A percentile compares a stretch with the other conserved stretches of the same genome.
Conservation (phyloP, 1,140 invertebrate species). For the Drosophila persimilis region DNA sequence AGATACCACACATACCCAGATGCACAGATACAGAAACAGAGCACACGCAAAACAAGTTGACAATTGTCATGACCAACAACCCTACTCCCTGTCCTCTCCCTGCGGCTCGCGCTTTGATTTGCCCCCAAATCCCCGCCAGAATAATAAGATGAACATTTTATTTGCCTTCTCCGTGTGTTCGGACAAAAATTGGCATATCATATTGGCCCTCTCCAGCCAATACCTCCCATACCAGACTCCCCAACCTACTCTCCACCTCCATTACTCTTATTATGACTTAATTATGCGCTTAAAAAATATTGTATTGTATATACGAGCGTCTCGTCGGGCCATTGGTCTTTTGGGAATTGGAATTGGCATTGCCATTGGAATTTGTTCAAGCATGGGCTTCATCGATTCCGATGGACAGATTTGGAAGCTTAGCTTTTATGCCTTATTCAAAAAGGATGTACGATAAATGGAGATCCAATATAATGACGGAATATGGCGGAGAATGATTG, state of each 20-base stretch:
- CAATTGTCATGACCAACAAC: constrained; percentile 70
- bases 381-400: neutral
- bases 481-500: too few relatives aligned
- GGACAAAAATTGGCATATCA: constrained; percentile 71
- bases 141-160: constrained; percentile 81
- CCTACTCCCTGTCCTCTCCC: constrained; percentile 5
- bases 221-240: too few relatives aligned
- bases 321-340: constrained; percentile 57
- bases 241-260: constrained; percentile 8
- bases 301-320: constrained; percentile 45
- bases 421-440: neutral
- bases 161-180: constrained; percentile 51
- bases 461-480: too few relatives aligned
- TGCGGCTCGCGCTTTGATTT: constrained; percentile 59
- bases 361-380: neutral
- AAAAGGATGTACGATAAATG: too few relatives aligned
- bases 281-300: constrained; percentile 71
- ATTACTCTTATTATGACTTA: constrained; percentile 74
- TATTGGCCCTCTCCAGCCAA: constrained; percentile 19
- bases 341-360: constrained; percentile 15
- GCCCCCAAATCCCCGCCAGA: constrained; percentile 71
- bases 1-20: neutral
- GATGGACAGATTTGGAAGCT: neutral
- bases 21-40: constrained; percentile 4
- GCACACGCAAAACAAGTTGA: constrained; percentile 67